These are phyloP conservation scores for Glareola pratincola DNA, from an alignment of 2,113 vertebrate genomes.

Conservation along the genomic window DNA sequence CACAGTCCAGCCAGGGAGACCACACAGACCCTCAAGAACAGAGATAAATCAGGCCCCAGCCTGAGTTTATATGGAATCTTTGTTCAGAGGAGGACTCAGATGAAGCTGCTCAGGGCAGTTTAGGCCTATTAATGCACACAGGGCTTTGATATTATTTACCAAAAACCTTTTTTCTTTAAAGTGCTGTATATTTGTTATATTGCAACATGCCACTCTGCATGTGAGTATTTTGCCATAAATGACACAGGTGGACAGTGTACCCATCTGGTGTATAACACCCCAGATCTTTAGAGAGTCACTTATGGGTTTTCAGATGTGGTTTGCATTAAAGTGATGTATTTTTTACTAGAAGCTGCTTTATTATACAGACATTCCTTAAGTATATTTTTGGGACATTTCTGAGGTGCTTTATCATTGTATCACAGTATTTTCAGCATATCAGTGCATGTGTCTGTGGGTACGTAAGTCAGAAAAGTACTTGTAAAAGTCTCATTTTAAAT, in stretches of 20 bases:
- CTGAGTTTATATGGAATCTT: not conserved
- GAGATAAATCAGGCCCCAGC: fast-evolving
- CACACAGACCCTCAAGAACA: fast-evolving
- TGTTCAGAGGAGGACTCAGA: fast-evolving
- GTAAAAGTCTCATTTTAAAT: not conserved
- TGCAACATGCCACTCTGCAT: fast-evolving
- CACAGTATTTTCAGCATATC: not conserved
- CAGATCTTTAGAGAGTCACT: fast-evolving
- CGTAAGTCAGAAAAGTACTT: not conserved
- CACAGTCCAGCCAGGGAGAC: fast-evolving
- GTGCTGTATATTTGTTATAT: not conserved
- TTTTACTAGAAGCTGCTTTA: not conserved
- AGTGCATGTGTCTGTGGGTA: fast-evolving
- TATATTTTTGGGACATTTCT: fast-evolving
- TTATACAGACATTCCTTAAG: fast-evolving
- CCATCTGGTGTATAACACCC: fast-evolving
- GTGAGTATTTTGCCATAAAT: not conserved
- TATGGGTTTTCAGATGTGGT: fast-evolving
- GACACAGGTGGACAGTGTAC: fast-evolving
- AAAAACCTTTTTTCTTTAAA: fast-evolving
- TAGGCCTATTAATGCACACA: not conserved
- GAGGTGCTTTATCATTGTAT: fast-evolving
- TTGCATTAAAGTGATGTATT: fast-evolving
- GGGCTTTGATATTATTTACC: not conserved
- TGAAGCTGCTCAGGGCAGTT: not conserved